phyloP scores from a whole-genome alignment of 2,888 invertebrate genomes.

The Microplitis deprimator region DNA sequence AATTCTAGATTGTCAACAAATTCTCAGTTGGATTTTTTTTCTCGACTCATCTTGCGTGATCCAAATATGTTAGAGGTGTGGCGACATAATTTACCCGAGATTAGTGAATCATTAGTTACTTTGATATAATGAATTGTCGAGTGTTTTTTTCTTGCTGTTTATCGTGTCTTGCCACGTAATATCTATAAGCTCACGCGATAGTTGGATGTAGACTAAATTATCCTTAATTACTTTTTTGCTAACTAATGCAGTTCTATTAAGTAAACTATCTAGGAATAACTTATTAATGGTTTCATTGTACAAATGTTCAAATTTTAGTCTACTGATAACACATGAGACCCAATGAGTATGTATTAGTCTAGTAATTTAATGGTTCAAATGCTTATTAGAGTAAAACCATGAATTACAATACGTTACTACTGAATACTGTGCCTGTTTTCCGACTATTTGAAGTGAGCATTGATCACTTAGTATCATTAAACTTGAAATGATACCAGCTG shows the following conservation, averaged over 20 bases:
- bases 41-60: background rate
- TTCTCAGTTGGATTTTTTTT: no score
- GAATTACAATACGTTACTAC: no score
- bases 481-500: no score
- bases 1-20: no score
- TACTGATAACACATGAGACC: background rate
- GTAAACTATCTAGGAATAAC: background rate
- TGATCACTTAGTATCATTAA: no score
- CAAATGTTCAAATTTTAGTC: background rate
- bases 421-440: no score
- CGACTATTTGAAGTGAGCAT: no score
- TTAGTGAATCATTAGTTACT: background rate
- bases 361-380: no score
- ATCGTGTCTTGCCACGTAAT: background rate
- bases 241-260: background rate
- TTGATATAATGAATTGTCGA: background rate
- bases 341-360: background rate
- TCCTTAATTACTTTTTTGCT: background rate
- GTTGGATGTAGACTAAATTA: background rate
- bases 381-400: no score
- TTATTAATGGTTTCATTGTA: background rate
- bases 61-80: background rate
- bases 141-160: background rate
- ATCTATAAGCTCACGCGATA: background rate
- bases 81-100: constrained; percentile 15